Base-by-base conservation (phyloP, 1,140 invertebrate genomes). In the Conus ventricosus region DNA sequence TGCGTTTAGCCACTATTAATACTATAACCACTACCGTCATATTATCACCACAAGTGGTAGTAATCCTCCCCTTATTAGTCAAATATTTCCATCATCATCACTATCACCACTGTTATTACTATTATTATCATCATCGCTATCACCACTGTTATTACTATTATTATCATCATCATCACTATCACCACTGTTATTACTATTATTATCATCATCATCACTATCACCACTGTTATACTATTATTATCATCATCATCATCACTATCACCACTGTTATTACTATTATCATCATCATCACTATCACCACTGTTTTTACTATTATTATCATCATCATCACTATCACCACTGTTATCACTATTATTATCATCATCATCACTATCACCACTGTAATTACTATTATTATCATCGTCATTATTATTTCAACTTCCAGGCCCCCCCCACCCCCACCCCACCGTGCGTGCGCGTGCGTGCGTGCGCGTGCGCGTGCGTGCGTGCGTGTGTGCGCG, bases 281-380 rank as follows among this genome's bases (percentile, higher is more conserved):
- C 13, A 82, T 27, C 15, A 39, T 82, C 13, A 15, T 82, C 15
- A 82, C 27, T 53, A 82, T 82, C 15, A 27, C 27, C 13, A 82
- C n/a, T 53, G 23, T 53, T 27, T 17, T 84, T 13, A 27, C 53
- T 51, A 71, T 84, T 55, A 89, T 85, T 78, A 86, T 84, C 75
- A 78, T 86, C 84, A 23, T 81, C 88, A 89, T 71, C 15, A 20
- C 20, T 20, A 23, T 71, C 17, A 71, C 20, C 20, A 71, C 20
- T 71, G 20, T 71, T 71, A 71, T 71, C 20, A 71, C 20, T 71
- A 71, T 71, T 71, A 71, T 71, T 71, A 51, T 89, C 84, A 25
- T 81, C 75, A 17, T 84, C 80, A 15, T 39, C 17, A 23, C 6
- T 27, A 89, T 55, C 5, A 89, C 53, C 11, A 89, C 86, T 17